Conservation (phyloP, 2,797 vertebrate genomes). For the Rhabdomys pumilio region DNA sequence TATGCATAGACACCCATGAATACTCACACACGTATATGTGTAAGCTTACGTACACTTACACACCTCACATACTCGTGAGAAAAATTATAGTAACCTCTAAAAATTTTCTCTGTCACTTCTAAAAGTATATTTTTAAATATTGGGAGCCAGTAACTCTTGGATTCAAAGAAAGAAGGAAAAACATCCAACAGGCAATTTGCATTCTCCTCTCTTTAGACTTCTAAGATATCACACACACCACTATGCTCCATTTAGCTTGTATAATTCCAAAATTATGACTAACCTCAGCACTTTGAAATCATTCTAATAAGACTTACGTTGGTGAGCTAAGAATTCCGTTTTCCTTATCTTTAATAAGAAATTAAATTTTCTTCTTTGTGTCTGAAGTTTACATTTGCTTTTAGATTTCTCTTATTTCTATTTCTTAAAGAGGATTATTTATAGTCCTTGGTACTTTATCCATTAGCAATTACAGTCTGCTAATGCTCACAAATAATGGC, state of each 20-base stretch:
- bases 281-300: slow-evolving; percentile 92
- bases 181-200: slow-evolving; percentile 69
- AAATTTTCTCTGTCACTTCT: slow-evolving; percentile 70
- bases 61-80: not conserved
- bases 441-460: slow-evolving; percentile 65
- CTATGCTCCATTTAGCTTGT: slow-evolving; percentile 76
- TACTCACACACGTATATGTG: not conserved
- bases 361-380: slow-evolving; percentile 44
- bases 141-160: slow-evolving; percentile 86
- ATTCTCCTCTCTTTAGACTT: slow-evolving; percentile 76
- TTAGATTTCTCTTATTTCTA: slow-evolving; percentile 79
- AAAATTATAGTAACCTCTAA: not conserved
- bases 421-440: slow-evolving; percentile 77
- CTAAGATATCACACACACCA: slow-evolving; percentile 62
- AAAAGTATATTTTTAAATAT: slow-evolving; percentile 80
- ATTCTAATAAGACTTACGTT: slow-evolving; percentile 86
- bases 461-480: slow-evolving; percentile 74
- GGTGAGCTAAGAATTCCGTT: slow-evolving; percentile 73
- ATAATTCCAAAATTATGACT: slow-evolving; percentile 92
- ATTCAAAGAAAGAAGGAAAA: slow-evolving; percentile 84
- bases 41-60: not conserved
- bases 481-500: slow-evolving; percentile 78
- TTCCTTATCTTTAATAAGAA: slow-evolving; percentile 79
- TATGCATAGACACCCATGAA: not conserved
- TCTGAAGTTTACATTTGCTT: slow-evolving; percentile 73